Evolutionary conservation across 2,113 vertebrate species (phyloP).

Genomic region (Prolemur simus): DNA sequence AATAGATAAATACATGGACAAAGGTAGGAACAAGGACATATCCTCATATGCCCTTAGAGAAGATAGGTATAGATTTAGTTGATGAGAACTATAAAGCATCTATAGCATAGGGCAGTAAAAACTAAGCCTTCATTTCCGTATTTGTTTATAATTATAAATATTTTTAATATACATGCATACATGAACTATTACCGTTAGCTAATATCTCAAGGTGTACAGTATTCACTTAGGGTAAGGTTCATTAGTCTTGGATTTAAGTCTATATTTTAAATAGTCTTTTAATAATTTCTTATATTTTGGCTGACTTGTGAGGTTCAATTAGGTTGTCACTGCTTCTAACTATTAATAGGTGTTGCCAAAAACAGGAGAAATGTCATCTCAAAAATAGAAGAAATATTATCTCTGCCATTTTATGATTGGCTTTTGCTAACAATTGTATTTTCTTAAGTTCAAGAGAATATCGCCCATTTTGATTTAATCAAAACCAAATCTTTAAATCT

Average conservation of each 20-base stretch:
- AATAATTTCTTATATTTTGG: constrained; percentile 35
- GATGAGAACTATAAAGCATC: not conserved
- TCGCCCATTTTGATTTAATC: constrained; percentile 10
- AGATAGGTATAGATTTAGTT: not conserved
- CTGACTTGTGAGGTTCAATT: not conserved
- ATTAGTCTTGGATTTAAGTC: constrained; percentile 38
- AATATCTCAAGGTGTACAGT: not conserved
- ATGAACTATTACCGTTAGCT: not conserved
- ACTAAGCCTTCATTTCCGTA: not conserved
- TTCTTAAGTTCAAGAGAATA: not conserved
- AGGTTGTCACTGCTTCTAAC: not conserved
- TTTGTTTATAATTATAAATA: not conserved
- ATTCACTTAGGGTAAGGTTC: not conserved
- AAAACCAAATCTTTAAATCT: not conserved
- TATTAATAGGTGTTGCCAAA: not conserved
- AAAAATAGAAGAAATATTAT: constrained; percentile 12
- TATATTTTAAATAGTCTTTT: not conserved
- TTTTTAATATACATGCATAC: not conserved
- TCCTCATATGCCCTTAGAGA: not conserved
- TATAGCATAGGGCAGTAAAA: not conserved
- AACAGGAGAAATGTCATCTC: not conserved
- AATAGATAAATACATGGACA: not conserved
- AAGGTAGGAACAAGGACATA: not conserved
- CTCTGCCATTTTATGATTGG: constrained; percentile 16
- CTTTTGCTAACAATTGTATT: constrained; percentile 14